Conservation (phyloP, 1,140 invertebrate species). For the Sitodiplosis mosellana region DNA sequence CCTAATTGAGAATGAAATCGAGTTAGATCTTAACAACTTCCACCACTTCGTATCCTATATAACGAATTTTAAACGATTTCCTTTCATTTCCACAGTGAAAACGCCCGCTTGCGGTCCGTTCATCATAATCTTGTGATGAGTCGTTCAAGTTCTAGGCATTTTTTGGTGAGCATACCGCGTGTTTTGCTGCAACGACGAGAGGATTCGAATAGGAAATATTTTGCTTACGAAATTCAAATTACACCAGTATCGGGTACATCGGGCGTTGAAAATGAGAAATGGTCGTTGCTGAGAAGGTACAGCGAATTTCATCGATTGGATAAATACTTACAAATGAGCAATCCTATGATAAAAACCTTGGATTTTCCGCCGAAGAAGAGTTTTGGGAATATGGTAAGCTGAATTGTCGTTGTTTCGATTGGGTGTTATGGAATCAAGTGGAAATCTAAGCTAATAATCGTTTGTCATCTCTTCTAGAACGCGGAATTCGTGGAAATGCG, state of each 20-base stretch:
- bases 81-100: neutral
- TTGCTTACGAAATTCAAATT: slow-evolving; percentile 20
- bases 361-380: slow-evolving; percentile 82
- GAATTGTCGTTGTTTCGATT: neutral
- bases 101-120: neutral
- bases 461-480: slow-evolving; percentile 30
- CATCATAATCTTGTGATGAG: no score
- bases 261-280: slow-evolving; percentile 69
- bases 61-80: neutral
- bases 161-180: slow-evolving; percentile 22
- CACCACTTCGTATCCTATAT: no score
- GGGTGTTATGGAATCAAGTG: neutral
- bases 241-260: slow-evolving; percentile 26
- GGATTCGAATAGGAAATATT: slow-evolving; percentile 8
- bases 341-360: slow-evolving; percentile 47
- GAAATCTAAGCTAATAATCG: neutral
- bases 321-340: slow-evolving; percentile 51
- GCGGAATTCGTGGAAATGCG: slow-evolving; percentile 59
- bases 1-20: no score
- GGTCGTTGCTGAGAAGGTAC: slow-evolving; percentile 75
- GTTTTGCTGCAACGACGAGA: slow-evolving; percentile 5
- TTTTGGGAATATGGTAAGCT: slow-evolving; percentile 60
- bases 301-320: slow-evolving; percentile 69
- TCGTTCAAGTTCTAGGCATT: slow-evolving; percentile 13
- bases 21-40: no score